Evolutionary conservation across 1,140 invertebrate species (phyloP), one percentile per base, ranked within the genome.

Genomic region (Hyles euphorbiae): DNA sequence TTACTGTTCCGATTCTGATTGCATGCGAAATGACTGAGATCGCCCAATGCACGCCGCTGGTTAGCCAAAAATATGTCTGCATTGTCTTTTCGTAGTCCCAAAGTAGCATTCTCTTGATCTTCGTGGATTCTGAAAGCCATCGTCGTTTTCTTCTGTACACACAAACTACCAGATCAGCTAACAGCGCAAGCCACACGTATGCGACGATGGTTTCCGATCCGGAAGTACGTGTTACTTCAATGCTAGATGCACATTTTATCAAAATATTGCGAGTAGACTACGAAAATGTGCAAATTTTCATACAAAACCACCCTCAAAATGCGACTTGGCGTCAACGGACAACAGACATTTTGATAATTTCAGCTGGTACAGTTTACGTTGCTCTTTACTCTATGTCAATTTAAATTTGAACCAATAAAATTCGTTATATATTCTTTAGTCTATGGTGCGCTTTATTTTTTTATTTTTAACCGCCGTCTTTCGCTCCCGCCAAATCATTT

Each of bases 41-140:
- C 82, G 52, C 81, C 86, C 11, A 88, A 69, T 32, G 92, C 89
- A 55, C 93, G 90, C 75, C 92, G 93, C 76, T 90, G 88, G 33
- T 85, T 86, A 56, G 83, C 66, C 51, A 81, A 74, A 82, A 88
- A 89, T 53, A 83, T 68, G 60, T 86, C 78, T 57, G 73, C 70
- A 67, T 82, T 73, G 65, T 88, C 91, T 78, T 88, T 88, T 63
- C 81, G 76, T 34, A 81, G 58, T 50, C 69, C 81, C 56, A 84
- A 70, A 49, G 83, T 65, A 54, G 80, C 63, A 68, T 94, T 94
- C 88, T 94, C 93, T 83, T 93, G 92, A 82, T 93, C 92, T 67
- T 93, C 91, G 78, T 92, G 91, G 68, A 93, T 91, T 78, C 90
- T 88, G 74, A 93, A 91, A 78, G 92, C 92, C 92, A 93, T 93